Base-by-base conservation (phyloP, 2,113 vertebrate genomes). In the Holacanthus passer region DNA sequence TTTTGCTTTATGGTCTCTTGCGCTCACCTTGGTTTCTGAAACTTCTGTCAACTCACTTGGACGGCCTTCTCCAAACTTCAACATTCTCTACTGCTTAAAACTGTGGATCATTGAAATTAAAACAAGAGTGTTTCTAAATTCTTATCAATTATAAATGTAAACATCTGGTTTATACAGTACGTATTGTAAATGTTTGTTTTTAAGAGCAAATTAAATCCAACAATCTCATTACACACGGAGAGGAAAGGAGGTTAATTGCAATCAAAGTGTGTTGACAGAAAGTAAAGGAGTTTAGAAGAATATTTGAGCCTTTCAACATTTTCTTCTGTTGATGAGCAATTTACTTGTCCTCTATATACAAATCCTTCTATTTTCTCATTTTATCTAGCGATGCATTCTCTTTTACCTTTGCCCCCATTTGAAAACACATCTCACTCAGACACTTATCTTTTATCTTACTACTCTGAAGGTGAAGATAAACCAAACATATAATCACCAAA, bases 21-120 rank as follows among this genome's bases (percentile, higher is more conserved):
- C 58, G 79, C 62, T 81, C 74, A 68, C 59, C 58, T 86, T 56
- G 31, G 24, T 55, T 69, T 31, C 65, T 56, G 32, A 70, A 85
- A 68, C 43, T 7, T 59, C 62, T 66, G 55, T 55, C 47, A 50
- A 9, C 45, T 43, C 67, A 74, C 39, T 29, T 32, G 2, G 37
- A 45, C 24, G 31, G 35, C 22, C 17, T 55, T 37, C 29, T 47
- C 19, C 11, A 55, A 37, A 65, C 56, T 65, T 50, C 20, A 64
- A 63, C 45, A 58, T 35, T 45, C 17, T 48, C 17, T 17, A 2
- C 17, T 31, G 17, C 17, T 31, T n/a, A n/a, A 31, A 27, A 13
- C 6, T 29, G 27, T 56, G 24, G 13, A 29, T 7, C 31, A 20
- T 22, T 62, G 10, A n/a, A n/a, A n/a, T n/a, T n/a, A n/a, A n/a